Evolutionary conservation across 1,140 invertebrate genomes (phyloP), one percentile per base, ranked within the genome.

Genomic region (Chelonus insularis): DNA sequence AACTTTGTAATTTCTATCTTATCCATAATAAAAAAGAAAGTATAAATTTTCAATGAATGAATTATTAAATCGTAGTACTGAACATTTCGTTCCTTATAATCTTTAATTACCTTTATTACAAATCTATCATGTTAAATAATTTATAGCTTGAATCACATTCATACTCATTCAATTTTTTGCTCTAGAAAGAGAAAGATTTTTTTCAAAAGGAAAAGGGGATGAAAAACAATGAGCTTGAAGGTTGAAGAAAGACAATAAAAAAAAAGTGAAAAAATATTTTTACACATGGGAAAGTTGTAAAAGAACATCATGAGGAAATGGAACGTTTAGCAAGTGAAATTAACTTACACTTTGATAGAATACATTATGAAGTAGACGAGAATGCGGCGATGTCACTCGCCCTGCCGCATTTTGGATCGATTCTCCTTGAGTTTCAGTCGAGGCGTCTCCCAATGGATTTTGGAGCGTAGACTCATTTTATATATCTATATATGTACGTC

Each of bases 341-440:
- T 45, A 7, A 18, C 43, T 39, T 8, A 45, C 43, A 45, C 14
- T 45, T n/a, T 16, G 16, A n/a, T 45, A 45, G 12, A 45, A 39
- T 39, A 39, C 12, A 14, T 14, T 39, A 39, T 39, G 36, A 39
- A 39, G 36, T 14, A 39, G 36, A 39, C 36, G 36, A n/a, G 36
- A 39, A 39, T 39, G 36, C 36, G 36, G 16, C 43, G 8, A 45
- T 45, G 43, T 45, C 18, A 45, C 16, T 39, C 36, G 36, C 43
- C 16, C 16, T 45, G 43, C 16, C 43, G 43, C 43, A 45, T 45
- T 45, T 45, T 45, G 43, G 43, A 45, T 45, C 43, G 43, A 45
- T 45, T 39, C 36, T 39, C 36, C 36, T 39, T 39, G 36, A 39
- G 11, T 39, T 39, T 39, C 36, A 39, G 36, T 11, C 11, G 12